Evolutionary conservation across 2,797 vertebrate genomes (phyloP), one percentile per base, ranked within the genome.

Genomic region (Karalla daura): DNA sequence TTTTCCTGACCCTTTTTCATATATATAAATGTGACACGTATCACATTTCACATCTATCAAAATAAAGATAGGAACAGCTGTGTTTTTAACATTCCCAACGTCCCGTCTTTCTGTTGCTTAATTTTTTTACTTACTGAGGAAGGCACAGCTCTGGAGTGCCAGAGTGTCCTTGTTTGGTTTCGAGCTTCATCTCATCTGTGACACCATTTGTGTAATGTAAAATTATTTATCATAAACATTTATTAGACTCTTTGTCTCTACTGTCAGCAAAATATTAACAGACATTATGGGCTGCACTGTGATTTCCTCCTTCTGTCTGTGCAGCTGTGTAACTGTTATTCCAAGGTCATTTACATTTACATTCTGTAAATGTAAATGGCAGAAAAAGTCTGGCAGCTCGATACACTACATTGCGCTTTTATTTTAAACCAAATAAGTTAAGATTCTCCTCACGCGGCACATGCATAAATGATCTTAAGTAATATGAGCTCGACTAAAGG

Each of bases 401-500:
- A 47, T 80, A 50, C 5, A 44, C 43, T 37, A 17, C 17, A 23
- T 4, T 33, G 5, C 14, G 36, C 49, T 40, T 51, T 18, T 49
- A 28, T 52, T 43, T 56, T 46, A 33, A 64, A 49, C 18, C 36
- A 43, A 14, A 54, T 49, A 35, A 23, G 36, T 86, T 75, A 54
- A 64, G 32, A 84, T 80, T 85, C 76, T 37, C 15, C 76, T 70
- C 66, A 75, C 58, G 54, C 49, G 52, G 20, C 61, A 69, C 70
- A 75, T 82, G 45, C 76, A 86, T 86, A 86, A 88, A 86, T 82
- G 63, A 87, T 84, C 76, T 83, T 85, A 78, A 86, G 74, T 87
- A 70, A 83, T 82, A 47, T 62, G 52, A 75, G 52, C 73, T 85
- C 7, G 27, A 82, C 61, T 78, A 68, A 73, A 82, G 63, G 62